A percentile compares a stretch with the other conserved stretches of the same genome.
Conservation (phyloP, 2,797 vertebrate genomes). For the Dryobates pubescens region DNA sequence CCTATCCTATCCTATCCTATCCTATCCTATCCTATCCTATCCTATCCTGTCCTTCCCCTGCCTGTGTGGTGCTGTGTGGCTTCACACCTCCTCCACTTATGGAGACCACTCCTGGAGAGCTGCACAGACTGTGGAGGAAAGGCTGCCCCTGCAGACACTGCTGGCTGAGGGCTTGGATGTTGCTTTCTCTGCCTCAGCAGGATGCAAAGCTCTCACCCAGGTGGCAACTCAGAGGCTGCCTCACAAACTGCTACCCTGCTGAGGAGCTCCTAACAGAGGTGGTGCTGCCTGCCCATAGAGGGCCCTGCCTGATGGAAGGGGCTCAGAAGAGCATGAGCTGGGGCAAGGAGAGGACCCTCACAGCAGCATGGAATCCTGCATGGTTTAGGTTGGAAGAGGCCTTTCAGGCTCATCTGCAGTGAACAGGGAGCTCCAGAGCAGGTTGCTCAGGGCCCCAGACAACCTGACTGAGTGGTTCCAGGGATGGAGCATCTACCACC, state of each 20-base stretch:
- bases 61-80: no score
- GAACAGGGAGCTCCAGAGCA: no score
- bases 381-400: no score
- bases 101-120: rapidly evolving
- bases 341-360: background rate
- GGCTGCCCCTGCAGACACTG: background rate
- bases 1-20: no score
- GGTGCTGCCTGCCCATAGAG: background rate
- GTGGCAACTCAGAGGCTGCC: no score
- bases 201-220: background rate
- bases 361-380: no score
- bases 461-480: no score
- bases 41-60: no score
- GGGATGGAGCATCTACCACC: no score
- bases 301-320: background rate
- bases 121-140: rapidly evolving
- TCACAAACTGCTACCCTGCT: background rate
- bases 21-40: no score
- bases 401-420: no score
- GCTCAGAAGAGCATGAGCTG: rapidly evolving
- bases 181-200: background rate
- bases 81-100: rapidly evolving
- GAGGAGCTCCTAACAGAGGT: background rate
- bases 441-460: no score
- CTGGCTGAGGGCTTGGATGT: rapidly evolving